Evolutionary conservation across 2,797 vertebrate species (phyloP).

Genomic region (Pipistrellus pygmaeus): DNA sequence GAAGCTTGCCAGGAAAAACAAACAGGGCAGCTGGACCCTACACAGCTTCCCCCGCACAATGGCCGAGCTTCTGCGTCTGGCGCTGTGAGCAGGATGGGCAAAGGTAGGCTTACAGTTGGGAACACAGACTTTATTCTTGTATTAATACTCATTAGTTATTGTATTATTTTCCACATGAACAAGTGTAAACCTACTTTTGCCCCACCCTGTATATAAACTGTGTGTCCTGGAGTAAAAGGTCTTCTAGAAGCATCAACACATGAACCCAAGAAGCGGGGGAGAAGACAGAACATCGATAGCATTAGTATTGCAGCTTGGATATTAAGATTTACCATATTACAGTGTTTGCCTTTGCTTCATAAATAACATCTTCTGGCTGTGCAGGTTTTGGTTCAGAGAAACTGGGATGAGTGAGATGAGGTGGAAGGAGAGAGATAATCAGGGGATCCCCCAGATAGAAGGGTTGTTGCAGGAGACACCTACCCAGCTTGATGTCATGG

Average conservation of each 20-base stretch:
- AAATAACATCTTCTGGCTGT: neutral
- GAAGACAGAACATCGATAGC: neutral
- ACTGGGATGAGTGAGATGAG: neutral
- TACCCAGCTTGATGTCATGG: neutral
- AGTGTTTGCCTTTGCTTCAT: neutral
- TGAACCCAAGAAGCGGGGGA: neutral
- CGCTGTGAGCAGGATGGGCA: neutral
- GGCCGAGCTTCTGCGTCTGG: conserved; percentile 62
- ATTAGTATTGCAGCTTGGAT: neutral
- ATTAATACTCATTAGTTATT: neutral
- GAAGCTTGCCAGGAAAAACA: conserved; percentile 73
- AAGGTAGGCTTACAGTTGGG: neutral
- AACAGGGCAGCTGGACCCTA: conserved; percentile 11
- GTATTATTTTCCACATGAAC: neutral
- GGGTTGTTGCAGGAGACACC: neutral
- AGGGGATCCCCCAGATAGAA: neutral
- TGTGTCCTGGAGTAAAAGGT: neutral
- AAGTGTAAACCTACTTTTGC: neutral
- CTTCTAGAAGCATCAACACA: conserved; percentile 33
- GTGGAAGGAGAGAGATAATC: neutral
- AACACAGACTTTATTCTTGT: neutral
- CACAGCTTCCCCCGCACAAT: neutral
- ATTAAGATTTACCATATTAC: neutral
- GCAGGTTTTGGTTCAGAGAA: conserved; percentile 13
- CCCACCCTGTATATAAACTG: conserved; percentile 10